phyloP scores from a whole-genome alignment of 2,888 invertebrate species.

The Morpho helenor region DNA sequence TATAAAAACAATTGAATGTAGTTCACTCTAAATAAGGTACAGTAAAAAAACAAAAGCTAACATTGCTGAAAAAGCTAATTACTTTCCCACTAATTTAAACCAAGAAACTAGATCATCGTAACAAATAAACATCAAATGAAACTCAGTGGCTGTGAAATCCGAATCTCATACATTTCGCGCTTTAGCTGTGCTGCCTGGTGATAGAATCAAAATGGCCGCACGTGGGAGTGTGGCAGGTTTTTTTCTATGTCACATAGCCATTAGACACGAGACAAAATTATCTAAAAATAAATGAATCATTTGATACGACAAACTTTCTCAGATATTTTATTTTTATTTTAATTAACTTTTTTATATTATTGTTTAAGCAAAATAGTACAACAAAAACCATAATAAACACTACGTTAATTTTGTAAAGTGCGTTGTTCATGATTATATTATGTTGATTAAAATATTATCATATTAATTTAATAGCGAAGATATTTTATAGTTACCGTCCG shows the following conservation, averaged over 20 bases:
- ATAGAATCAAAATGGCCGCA: conserved; percentile 35
- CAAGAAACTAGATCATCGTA: conserved; percentile 22
- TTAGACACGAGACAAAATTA: conserved; percentile 40
- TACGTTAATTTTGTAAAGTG: too few species aligned
- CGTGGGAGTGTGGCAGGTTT: conserved; percentile 49
- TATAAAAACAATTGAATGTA: too few species aligned
- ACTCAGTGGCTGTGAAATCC: conserved; percentile 36
- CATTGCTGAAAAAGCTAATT: conserved; percentile 15
- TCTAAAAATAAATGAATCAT: neutral
- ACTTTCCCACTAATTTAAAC: conserved; percentile 23
- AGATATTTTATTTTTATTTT: too few species aligned
- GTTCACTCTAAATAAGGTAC: neutral
- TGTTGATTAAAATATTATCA: too few species aligned
- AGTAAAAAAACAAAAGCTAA: conserved; percentile 10
- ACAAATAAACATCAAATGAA: conserved; percentile 45
- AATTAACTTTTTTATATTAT: too few species aligned
- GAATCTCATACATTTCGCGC: conserved; percentile 43
- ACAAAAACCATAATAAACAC: too few species aligned
- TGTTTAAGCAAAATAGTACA: too few species aligned
- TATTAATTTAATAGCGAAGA: too few species aligned
- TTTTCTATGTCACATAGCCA: conserved; percentile 55
- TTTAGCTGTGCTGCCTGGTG: conserved; percentile 32
- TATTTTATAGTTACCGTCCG: neutral
- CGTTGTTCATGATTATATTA: too few species aligned
- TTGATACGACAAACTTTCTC: too few species aligned